Base-by-base conservation (phyloP, 2,888 invertebrate species). In the Melipona bicolor region DNA sequence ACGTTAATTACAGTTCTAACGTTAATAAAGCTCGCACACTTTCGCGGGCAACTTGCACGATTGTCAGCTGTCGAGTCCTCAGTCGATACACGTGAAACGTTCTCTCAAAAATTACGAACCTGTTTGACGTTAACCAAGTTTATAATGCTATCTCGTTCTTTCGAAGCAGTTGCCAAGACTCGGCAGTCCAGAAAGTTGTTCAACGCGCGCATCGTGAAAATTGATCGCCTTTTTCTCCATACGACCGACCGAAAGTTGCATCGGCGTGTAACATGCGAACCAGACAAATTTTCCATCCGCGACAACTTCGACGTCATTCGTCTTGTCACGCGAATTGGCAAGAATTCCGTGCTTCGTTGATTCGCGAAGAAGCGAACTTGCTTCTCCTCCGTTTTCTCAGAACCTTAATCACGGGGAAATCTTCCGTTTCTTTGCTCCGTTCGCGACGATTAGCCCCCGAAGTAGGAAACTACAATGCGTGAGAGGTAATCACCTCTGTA, bases 311-410 rank as follows among this genome's bases (percentile, higher is more conserved):
- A 49, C 49, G n/a, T 27, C 27, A 61, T 61, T 49, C 21, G 6
- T 76, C 70, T 56, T 68, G 76, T 67, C 76, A 70, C 52, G 52
- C 75, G 79, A 72, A 49, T 80, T 72, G 68, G 69, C 72, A 64
- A 49, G 76, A 83, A 83, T 77, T 83, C 72, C 67, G 62, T 24
- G 50, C 62, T 21, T 4, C 52, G 43, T 67, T 67, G 65, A 75
- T 83, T 79, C 61, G 64, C 61, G 21, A 32, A 4, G 32, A 32
- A 32, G 32, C 32, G 32, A 43, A 43, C 43, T 43, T 43, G 43
- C 52, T 61, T 17, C 13, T 27, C 69, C 32, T 50, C 52, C 74
- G 52, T 11, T n/a, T 74, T 69, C 75, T 67, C n/a, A 27, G 62
- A 74, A 62, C 43, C 19, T 43, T 4, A 2, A 50, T 75, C 74